phyloP scores from a whole-genome alignment of 2,888 invertebrate species.

The Phengaris arion region DNA sequence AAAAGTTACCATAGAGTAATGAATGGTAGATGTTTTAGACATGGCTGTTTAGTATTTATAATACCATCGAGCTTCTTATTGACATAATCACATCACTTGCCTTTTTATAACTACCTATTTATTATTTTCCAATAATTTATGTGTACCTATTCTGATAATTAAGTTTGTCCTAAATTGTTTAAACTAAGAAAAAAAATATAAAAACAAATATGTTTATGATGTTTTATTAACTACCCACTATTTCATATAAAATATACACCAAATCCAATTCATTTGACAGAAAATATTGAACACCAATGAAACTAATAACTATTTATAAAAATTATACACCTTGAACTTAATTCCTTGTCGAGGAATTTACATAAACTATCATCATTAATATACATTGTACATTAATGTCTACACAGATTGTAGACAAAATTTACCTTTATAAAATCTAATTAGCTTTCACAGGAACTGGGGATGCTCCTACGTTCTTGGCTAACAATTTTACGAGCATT shows the following conservation, averaged over 20 bases:
- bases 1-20: conserved; percentile 76
- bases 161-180: conserved; percentile 60
- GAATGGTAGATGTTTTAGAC: conserved; percentile 40
- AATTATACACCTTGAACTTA: neutral
- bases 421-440: conserved; percentile 42
- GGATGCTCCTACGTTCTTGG: conserved; percentile 66
- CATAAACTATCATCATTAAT: neutral
- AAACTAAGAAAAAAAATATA: conserved; percentile 71
- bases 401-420: neutral
- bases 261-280: conserved; percentile 3
- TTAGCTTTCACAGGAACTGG: conserved; percentile 55
- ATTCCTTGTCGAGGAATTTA: neutral
- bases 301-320: neutral
- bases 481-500: conserved; percentile 77
- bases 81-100: conserved; percentile 54
- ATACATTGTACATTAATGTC: neutral
- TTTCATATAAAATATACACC: conserved; percentile 37
- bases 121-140: conserved; percentile 66
- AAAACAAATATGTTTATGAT: conserved; percentile 55
- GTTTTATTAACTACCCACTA: conserved; percentile 44
- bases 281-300: neutral
- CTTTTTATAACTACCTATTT: conserved; percentile 64
- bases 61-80: conserved; percentile 39
- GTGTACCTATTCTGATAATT: conserved; percentile 51
- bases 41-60: conserved; percentile 40